Conservation (phyloP, 1,140 invertebrate genomes). For the Helicoverpa zea region DNA sequence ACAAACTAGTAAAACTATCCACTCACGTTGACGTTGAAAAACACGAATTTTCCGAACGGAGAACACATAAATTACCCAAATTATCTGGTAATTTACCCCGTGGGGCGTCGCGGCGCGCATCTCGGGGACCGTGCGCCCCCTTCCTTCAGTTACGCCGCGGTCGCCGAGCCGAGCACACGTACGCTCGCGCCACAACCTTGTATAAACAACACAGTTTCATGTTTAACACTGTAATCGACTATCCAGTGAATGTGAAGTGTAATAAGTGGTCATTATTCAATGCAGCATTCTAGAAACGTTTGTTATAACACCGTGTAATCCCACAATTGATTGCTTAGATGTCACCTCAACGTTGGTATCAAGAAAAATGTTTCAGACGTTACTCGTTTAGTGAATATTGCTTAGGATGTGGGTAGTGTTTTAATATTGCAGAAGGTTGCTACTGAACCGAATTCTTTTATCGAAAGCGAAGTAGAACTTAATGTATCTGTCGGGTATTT, state of each 20-base stretch:
- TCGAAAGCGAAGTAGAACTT: neutral
- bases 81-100: conserved; percentile 59
- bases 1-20: conserved; percentile 14
- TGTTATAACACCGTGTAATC: conserved; percentile 17
- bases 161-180: conserved; percentile 54
- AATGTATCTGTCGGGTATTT: conserved; percentile 24
- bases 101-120: conserved; percentile 52
- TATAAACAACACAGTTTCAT: conserved; percentile 52
- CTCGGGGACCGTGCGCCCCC: conserved; percentile 45
- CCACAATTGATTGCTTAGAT: conserved; percentile 15
- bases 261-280: conserved; percentile 42
- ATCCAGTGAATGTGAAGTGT: conserved; percentile 51
- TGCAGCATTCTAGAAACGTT: conserved; percentile 5
- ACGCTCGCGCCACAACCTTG: conserved; percentile 3
- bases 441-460: neutral
- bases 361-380: conserved; percentile 46
- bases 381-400: conserved; percentile 24
- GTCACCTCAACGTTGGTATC: conserved; percentile 39
- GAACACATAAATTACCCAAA: conserved; percentile 52
- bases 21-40: conserved; percentile 18
- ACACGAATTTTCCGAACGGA: conserved; percentile 13
- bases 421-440: conserved; percentile 21
- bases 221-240: conserved; percentile 14
- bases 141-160: conserved; percentile 56
- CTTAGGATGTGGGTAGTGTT: conserved; percentile 39